Evolutionary conservation across 2,113 vertebrate species (phyloP).

Genomic region (Mesoclemmys tuberculata): DNA sequence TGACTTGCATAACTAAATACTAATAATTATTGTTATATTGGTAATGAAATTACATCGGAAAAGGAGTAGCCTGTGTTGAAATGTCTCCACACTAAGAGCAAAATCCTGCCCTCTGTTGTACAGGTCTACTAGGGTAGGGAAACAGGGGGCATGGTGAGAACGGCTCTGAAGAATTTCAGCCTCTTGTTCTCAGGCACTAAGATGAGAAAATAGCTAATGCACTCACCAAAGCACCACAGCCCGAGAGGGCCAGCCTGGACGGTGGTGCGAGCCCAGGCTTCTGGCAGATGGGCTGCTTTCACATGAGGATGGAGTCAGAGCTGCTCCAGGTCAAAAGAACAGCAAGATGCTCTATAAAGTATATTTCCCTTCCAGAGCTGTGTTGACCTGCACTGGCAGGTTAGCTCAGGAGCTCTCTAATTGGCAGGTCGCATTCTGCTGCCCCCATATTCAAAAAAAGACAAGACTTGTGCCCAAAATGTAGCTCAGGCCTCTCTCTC

Average conservation of each 20-base stretch:
- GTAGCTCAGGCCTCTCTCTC: neutral
- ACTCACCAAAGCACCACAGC: neutral
- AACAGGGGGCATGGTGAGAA: neutral
- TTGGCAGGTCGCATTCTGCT: neutral
- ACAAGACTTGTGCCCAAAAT: neutral
- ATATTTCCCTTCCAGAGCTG: neutral
- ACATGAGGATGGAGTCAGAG: neutral
- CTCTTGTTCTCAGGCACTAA: fast-evolving
- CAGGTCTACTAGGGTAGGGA: fast-evolving
- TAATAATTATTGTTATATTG: neutral
- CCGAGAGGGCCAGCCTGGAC: neutral
- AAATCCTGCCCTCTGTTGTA: neutral
- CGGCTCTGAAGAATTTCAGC: neutral
- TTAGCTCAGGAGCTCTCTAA: neutral
- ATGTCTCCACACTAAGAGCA: neutral
- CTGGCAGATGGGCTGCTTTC: neutral
- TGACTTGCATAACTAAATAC: neutral
- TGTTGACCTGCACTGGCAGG: neutral
- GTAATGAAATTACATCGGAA: neutral
- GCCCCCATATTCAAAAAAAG: fast-evolving
- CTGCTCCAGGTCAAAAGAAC: neutral
- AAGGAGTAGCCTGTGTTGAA: neutral
- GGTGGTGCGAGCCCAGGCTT: neutral
- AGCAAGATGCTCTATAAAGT: neutral
- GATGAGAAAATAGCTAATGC: neutral